phyloP scores from a whole-genome alignment of 2,113 vertebrate genomes.

The Menura novaehollandiae region DNA sequence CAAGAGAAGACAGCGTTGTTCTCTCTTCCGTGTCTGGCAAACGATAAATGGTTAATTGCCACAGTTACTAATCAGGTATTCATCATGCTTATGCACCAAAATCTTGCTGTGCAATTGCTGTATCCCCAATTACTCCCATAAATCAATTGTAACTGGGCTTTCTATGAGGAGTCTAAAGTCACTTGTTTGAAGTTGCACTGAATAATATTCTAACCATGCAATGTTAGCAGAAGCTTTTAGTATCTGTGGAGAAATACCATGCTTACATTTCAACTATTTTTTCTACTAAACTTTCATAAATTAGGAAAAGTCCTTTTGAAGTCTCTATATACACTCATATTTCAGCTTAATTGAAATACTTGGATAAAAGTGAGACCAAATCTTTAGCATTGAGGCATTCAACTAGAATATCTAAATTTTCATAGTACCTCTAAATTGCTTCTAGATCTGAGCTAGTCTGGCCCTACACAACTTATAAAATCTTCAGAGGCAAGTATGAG shows the following conservation, averaged over 20 bases:
- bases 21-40: neutral
- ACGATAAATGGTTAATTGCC: neutral
- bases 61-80: neutral
- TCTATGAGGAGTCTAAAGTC: neutral
- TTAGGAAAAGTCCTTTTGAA: neutral
- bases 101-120: neutral
- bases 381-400: neutral
- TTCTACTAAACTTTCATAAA: neutral
- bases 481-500: neutral
- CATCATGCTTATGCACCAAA: neutral
- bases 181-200: neutral
- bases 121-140: neutral
- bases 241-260: neutral
- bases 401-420: neutral
- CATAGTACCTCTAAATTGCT: neutral
- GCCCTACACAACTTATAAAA: neutral
- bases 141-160: neutral
- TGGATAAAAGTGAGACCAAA: neutral
- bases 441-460: neutral
- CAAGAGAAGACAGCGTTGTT: rapidly evolving
- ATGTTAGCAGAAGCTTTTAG: neutral
- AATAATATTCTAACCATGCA: neutral
- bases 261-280: neutral
- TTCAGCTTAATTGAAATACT: neutral
- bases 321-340: neutral